Evolutionary conservation across 2,797 vertebrate species (phyloP), one percentile per base, ranked within the genome.

Genomic region (Buphagus erythrorhynchus): DNA sequence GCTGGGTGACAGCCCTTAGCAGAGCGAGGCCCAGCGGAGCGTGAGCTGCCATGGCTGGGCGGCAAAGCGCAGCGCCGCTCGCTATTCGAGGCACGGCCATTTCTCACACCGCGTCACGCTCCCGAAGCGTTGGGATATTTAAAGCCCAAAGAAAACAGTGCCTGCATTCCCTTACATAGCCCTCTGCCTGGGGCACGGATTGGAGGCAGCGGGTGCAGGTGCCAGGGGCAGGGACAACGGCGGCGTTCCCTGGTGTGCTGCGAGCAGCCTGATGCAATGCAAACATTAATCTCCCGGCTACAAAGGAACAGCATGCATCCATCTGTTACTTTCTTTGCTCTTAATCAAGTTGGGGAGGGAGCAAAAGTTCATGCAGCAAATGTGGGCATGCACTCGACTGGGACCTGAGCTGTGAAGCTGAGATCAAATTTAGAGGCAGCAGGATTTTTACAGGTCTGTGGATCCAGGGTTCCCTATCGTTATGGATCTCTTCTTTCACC

Each of bases 271-370:
- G 76, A 88, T 67, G 90, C 88, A 88, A 69, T 67, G 92, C 62
- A 59, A 67, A 88, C 88, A 92, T 95, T 91, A 79, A 88, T 97
- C 95, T 96, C 94, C 51, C 7, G 0, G 82, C 91, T 97, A 96
- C 95, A 97, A 97, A 96, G 95, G 93, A 84, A 33, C 55, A 86
- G 80, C 84, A 76, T 80, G 83, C n/a, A 95, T 94, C 85, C 76
- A 93, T 89, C 71, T 89, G 25, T 48, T 91, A 94, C 82, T 96
- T 96, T 85, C 66, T 87, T 88, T 85, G 66, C 62, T 90, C 78
- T 86, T 81, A 92, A 63, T 96, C 96, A 95, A 90, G 69, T 36
- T 66, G 89, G 86, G 90, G 79, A 80, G 79, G 62, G 96, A 84
- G 92, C 83, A 88, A 95, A 96, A 95, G 95, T 88, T 93, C 94